Base-by-base conservation (phyloP, 2,797 vertebrate genomes). In the Tinamus major region DNA sequence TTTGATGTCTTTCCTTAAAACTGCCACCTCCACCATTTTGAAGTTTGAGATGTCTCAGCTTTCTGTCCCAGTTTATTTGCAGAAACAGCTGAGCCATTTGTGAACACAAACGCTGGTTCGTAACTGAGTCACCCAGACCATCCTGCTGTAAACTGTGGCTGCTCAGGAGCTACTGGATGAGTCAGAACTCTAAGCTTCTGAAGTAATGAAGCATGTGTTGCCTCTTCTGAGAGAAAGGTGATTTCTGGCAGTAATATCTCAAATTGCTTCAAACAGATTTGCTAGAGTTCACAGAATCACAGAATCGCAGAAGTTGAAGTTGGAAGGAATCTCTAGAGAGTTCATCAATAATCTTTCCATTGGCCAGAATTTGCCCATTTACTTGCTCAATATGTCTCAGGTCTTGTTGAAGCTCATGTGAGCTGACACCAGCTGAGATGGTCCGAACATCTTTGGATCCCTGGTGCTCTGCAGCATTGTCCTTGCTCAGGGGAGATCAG, bases 121-220 rank as follows among this genome's bases (percentile, higher is more conserved):
- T 56, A 49, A 39, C 37, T 71, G 16, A 6, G 17, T 49, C 31
- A 31, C 42, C 48, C 68, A 53, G 76, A 51, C 71, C 37, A 33
- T 24, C 20, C 5, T n/a, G 10, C 41, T 79, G 53, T 63, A 62
- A 67, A 19, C 56, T 21, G 1, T 6, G 21, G 51, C 69, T 64
- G n/a, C 49, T 75, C 84, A 74, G 51, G 18, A 31, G 8, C 24
- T 44, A 33, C 53, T 67, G 51, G 46, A 48, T 23, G 48, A 14
- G 33, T 41, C 55, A 10, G 58, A 64, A 26, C 72, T 79, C n/a
- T 58, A 23, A 71, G 39, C 13, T 21, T 26, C 53, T 62, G 16
- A 70, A 41, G 24, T 6, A 70, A 33, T 0, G 0, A 67, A 9
- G 37, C 18, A 23, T 58, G 53, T 33, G 16, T 59, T 63, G 55